Base-by-base conservation (phyloP, 2,888 invertebrate species). In the Hydroisotoma schaefferi region DNA sequence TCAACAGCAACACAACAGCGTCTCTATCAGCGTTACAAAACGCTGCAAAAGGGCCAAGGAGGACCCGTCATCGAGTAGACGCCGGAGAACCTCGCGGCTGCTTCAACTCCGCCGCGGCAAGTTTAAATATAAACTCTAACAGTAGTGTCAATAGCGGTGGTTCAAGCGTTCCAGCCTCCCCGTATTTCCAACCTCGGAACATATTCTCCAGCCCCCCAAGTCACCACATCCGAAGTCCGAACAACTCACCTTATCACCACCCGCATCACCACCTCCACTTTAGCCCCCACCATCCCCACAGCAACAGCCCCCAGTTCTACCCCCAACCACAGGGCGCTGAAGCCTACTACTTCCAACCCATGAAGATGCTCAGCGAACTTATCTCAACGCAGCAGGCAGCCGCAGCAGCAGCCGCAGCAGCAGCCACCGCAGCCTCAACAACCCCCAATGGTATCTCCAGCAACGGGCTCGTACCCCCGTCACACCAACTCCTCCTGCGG, bases 21-120 rank as follows among this genome's bases (percentile, higher is more conserved):
- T 40, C 40, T 18, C 20, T 20, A 8, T 22, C 47, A 5, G 22
- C 47, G 23, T 12, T 12, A 22, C 10, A 10, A 18, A 12, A 15
- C 4, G 51, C 20, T 15, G 29, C 20, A 4, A 52, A 52, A 33
- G 51, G 51, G 5, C 28, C 51, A 18, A 18, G 51, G 8, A 29
- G 51, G 22, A 52, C 51, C 20, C 15, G 51, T 22, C 51, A 52
- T 33, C 29, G 51, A 82, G 92, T 91, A 83, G 91, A 92, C 88
- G 92, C 91, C 83, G 91, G 92, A 77, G 91, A 93, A 83, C 88
- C 89, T 81, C 87, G 91, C 81, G 92, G 91, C 84, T 88, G 89
- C 80, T 92, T 92, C 83, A 89, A 87, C 55, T 59, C 57, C 29
- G 48, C 60, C 25, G 40, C n/a, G 5, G 5, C 40, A 4, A 40